These are phyloP conservation scores for Spheniscus mendiculus DNA, from an alignment of 2,113 vertebrate genomes.

Conservation along the genomic window DNA sequence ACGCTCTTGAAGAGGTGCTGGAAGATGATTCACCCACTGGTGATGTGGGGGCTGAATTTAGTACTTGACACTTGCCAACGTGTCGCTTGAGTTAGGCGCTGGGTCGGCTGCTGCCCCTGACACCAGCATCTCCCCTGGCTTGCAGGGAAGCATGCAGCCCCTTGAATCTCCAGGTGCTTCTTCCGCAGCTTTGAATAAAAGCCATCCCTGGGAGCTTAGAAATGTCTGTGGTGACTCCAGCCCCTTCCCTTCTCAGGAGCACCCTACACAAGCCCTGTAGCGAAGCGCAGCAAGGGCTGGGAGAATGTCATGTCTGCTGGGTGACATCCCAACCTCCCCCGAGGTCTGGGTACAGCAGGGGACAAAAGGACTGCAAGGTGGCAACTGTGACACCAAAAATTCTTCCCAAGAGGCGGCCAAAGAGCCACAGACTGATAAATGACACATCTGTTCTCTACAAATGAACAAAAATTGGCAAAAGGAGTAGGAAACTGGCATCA, in stretches of 20 bases:
- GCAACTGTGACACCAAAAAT: background rate
- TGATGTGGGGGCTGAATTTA: background rate
- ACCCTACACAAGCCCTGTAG: background rate
- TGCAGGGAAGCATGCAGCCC: background rate
- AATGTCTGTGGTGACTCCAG: background rate
- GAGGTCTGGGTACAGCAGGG: background rate
- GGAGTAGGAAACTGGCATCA: conserved; percentile 24
- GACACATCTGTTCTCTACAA: conserved; percentile 51
- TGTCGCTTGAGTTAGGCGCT: background rate
- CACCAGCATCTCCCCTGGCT: background rate
- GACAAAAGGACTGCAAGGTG: background rate
- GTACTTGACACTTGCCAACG: background rate
- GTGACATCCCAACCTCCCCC: background rate
- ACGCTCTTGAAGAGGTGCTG: background rate
- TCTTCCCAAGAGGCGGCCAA: background rate
- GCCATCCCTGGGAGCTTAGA: background rate
- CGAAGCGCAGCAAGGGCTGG: background rate
- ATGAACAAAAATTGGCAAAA: conserved; percentile 58
- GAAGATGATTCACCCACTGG: background rate
- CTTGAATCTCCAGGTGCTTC: background rate
- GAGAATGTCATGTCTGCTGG: background rate
- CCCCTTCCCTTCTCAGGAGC: background rate
- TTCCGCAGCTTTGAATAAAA: background rate
- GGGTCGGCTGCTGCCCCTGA: background rate
- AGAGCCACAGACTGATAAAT: conserved; percentile 16